A percentile compares a stretch with the other conserved stretches of the same genome.
phyloP scores from a whole-genome alignment of 92 coral and sea anemone genomes.

The Anthopleura xanthogrammica region DNA sequence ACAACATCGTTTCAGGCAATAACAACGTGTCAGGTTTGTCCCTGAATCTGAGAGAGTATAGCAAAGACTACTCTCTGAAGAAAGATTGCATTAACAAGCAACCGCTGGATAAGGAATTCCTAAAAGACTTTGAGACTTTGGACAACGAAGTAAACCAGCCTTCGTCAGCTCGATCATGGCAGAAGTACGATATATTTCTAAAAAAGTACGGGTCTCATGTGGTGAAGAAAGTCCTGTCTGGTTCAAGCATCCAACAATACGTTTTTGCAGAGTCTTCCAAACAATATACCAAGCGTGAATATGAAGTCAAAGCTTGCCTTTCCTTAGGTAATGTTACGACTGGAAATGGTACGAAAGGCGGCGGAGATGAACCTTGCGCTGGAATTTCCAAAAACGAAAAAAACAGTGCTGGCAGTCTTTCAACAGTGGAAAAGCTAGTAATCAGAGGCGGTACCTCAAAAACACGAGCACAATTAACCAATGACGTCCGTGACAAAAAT shows the following conservation, averaged over 20 bases:
- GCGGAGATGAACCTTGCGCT: background rate
- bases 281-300: constrained; percentile 22
- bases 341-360: constrained; percentile 12
- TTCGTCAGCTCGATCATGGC: constrained; percentile 35
- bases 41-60: constrained; percentile 28
- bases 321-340: constrained; percentile 28
- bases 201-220: constrained; percentile 59
- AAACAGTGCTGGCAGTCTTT: constrained; percentile 1
- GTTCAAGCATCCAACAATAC: constrained; percentile 57
- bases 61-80: constrained; percentile 12
- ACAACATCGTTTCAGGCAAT: constrained; percentile 38
- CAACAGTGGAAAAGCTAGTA: constrained; percentile 34
- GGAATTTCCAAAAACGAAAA: constrained; percentile 34
- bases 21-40: constrained; percentile 29
- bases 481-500: background rate
- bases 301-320: constrained; percentile 53
- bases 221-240: constrained; percentile 23
- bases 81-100: constrained; percentile 49
- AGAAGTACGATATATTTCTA: constrained; percentile 32
- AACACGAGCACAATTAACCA: no score
- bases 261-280: constrained; percentile 38
- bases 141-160: constrained; percentile 16
- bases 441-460: constrained; percentile 35
- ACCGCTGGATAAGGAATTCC: background rate
- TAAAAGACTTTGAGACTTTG: constrained; percentile 35